phyloP scores from a whole-genome alignment of 64 coral and sea anemone species.

The Pocillopora verrucosa region DNA sequence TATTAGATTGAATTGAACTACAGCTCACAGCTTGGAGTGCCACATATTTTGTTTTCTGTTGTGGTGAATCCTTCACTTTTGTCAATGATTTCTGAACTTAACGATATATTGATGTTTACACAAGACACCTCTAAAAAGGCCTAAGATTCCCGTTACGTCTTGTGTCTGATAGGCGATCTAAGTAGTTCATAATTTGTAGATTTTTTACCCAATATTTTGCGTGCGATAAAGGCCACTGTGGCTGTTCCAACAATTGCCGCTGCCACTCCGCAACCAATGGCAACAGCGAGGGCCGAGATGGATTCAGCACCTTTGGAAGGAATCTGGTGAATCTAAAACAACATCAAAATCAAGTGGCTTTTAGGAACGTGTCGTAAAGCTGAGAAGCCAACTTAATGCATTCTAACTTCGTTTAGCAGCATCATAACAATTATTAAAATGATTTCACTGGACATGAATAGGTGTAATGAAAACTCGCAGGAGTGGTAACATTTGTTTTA shows the following conservation, averaged over 20 bases:
- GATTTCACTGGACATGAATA: no score
- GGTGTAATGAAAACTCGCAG: no score
- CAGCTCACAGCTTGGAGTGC: no score
- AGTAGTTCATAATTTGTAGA: constrained; percentile 92
- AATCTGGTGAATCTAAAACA: constrained; percentile 67
- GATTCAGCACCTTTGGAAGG: constrained; percentile 76
- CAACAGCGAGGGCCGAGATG: constrained; percentile 87
- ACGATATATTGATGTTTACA: not conserved
- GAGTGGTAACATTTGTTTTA: no score
- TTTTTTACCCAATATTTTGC: constrained; percentile 97
- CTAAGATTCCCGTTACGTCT: constrained; percentile 32
- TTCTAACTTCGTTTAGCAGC: no score
- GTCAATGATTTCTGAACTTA: no score
- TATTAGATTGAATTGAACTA: no score
- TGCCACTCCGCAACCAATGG: constrained; percentile 91
- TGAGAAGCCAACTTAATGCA: no score
- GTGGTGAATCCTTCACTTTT: no score
- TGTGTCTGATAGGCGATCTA: constrained; percentile 77
- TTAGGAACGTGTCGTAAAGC: no score
- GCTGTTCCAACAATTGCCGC: constrained; percentile 94
- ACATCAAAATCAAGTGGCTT: not conserved
- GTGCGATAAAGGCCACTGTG: constrained; percentile 83
- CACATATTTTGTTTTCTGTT: no score
- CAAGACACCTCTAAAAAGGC: not conserved
- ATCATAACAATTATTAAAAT: no score